These are phyloP conservation scores for Stomatorhinus ivindoensis DNA, from an alignment of 2,113 vertebrate genomes.

Conservation along the genomic window DNA sequence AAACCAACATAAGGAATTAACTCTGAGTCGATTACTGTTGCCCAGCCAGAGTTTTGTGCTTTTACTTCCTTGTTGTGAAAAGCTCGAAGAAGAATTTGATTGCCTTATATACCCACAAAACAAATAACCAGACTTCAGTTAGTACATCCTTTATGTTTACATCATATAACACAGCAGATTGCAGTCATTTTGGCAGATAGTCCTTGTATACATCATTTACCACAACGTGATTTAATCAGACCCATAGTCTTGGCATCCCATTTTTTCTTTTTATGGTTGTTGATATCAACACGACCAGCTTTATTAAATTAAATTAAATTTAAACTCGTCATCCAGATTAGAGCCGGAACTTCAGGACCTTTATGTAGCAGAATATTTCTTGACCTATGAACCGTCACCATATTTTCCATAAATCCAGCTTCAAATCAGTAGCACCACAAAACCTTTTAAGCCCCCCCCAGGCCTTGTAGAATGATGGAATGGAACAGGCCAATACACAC, in stretches of 20 bases:
- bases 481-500: background rate
- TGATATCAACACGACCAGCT: background rate
- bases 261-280: background rate
- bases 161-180: background rate
- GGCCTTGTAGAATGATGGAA: background rate
- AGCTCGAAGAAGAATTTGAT: background rate
- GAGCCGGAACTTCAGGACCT: no score
- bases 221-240: background rate
- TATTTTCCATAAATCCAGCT: background rate
- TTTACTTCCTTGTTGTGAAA: background rate
- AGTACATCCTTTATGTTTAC: background rate
- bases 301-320: background rate
- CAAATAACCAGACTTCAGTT: background rate
- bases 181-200: background rate
- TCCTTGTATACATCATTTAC: background rate
- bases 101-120: background rate
- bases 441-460: background rate
- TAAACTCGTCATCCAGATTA: background rate
- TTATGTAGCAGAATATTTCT: background rate
- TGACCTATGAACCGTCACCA: background rate
- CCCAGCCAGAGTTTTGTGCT: background rate
- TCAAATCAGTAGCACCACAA: background rate
- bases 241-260: background rate
- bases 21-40: background rate
- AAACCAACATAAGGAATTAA: background rate